Evolutionary conservation across 92 coral and sea anemone genomes (phyloP).

Genomic region (Zoanthus sociatus): DNA sequence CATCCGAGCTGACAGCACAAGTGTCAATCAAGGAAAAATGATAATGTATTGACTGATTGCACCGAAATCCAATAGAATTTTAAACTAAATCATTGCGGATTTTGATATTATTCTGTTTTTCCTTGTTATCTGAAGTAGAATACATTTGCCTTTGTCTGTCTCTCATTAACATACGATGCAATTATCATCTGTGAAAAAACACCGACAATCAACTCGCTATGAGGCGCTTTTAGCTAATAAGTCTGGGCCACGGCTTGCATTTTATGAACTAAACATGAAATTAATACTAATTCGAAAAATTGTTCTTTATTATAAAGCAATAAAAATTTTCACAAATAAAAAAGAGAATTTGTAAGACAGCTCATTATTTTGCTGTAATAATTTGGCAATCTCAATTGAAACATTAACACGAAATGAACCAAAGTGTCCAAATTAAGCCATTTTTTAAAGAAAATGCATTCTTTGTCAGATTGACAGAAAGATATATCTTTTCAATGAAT

Average conservation of each 20-base stretch:
- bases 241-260: background rate
- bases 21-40: constrained; percentile 77
- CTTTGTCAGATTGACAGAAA: background rate
- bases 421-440: background rate
- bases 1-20: constrained; percentile 27
- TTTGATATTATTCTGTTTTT: constrained; percentile 20
- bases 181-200: constrained; percentile 10
- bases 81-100: constrained; percentile 28
- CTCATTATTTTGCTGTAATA: too few relatives aligned
- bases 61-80: constrained; percentile 28
- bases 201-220: background rate
- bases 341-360: background rate
- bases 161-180: constrained; percentile 3
- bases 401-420: too few relatives aligned
- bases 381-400: too few relatives aligned
- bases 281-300: background rate
- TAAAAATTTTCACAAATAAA: background rate
- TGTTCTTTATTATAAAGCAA: background rate
- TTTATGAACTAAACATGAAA: background rate
- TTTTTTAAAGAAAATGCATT: background rate
- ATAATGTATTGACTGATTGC: constrained; percentile 30
- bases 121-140: constrained; percentile 12
- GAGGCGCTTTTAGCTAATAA: background rate
- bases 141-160: background rate
- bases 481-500: background rate